A percentile compares a stretch with the other conserved stretches of the same genome.
phyloP scores from a whole-genome alignment of 2,888 invertebrate genomes.

The Nasonovia ribisnigri region DNA sequence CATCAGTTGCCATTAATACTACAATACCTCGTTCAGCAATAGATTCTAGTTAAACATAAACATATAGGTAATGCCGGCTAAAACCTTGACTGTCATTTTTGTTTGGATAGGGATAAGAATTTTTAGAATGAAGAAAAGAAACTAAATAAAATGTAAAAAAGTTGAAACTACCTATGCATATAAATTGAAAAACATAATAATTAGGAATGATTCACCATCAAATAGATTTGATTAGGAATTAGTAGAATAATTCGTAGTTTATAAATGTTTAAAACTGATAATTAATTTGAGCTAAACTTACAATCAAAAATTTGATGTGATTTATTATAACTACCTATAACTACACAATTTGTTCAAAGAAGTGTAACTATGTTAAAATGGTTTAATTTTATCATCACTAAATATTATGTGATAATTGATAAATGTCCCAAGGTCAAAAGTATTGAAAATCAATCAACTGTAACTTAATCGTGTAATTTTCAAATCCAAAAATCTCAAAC shows the following conservation, averaged over 20 bases:
- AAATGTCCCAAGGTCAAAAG: not conserved
- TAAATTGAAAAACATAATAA: not conserved
- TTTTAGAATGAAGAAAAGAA: not conserved
- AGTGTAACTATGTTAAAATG: not conserved
- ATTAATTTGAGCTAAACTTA: not conserved
- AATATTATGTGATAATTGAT: not conserved
- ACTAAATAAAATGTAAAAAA: not conserved
- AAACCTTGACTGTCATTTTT: not conserved
- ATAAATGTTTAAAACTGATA: not conserved
- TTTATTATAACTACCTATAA: not conserved
- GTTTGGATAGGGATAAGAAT: not conserved
- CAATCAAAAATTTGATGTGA: not conserved
- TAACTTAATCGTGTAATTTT: constrained; percentile 2
- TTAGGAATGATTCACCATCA: not conserved
- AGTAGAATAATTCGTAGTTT: not conserved
- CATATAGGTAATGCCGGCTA: not conserved
- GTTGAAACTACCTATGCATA: not conserved
- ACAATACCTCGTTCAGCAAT: not conserved
- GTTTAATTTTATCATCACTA: no score
- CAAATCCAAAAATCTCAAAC: not conserved
- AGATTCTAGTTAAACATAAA: not conserved
- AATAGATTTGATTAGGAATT: not conserved
- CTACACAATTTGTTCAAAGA: not conserved
- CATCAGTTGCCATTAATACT: not conserved
- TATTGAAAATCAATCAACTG: not conserved